Conservation (phyloP, 2,113 vertebrate genomes). For the Prunella fulvescens region DNA sequence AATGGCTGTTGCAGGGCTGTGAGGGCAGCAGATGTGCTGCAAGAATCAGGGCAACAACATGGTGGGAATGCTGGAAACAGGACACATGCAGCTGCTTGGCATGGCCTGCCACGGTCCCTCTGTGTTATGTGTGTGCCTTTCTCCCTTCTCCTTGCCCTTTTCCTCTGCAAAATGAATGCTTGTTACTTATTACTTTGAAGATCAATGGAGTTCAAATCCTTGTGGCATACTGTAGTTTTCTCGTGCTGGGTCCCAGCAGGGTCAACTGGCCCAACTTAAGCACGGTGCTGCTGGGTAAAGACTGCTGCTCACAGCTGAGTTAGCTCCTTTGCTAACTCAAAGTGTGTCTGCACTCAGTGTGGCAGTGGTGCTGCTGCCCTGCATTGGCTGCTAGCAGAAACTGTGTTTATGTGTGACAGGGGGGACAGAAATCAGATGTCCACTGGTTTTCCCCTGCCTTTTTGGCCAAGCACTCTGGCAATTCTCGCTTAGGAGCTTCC, state of each 20-base stretch:
- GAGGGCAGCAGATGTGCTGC: background rate
- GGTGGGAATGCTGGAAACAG: background rate
- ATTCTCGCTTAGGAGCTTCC: background rate
- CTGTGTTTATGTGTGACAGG: background rate
- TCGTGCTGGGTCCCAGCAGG: background rate
- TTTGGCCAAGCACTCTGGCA: background rate
- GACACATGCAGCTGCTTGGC: background rate
- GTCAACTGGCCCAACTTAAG: background rate
- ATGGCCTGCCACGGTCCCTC: background rate
- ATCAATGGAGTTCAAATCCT: background rate
- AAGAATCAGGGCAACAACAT: background rate
- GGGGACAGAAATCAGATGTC: background rate
- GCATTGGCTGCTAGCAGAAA: background rate
- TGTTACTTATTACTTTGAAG: background rate
- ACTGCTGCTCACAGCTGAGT: background rate
- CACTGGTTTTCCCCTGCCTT: background rate
- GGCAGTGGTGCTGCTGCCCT: background rate
- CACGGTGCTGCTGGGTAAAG: background rate
- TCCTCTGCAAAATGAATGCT: background rate
- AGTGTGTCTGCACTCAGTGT: fast-evolving
- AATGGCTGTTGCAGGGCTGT: background rate
- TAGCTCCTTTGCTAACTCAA: background rate
- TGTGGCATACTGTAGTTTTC: background rate
- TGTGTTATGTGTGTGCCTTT: background rate
- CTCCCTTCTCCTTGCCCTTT: background rate